These are phyloP conservation scores for Sciurus carolinensis DNA, from an alignment of 2,797 vertebrate genomes.

Conservation along the genomic window DNA sequence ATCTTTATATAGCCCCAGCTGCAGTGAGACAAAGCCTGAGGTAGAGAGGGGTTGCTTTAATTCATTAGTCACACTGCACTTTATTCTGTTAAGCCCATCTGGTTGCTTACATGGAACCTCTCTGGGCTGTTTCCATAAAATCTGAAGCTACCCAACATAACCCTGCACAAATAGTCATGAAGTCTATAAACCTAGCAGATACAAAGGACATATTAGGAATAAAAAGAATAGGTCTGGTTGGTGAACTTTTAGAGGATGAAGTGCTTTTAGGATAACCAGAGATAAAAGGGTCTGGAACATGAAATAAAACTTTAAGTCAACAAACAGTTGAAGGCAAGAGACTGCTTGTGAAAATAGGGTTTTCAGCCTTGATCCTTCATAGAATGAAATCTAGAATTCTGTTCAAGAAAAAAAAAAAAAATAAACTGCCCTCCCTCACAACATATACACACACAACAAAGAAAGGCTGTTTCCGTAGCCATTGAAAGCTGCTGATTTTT, in stretches of 20 bases:
- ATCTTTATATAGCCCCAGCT: conserved; percentile 87
- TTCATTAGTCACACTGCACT: conserved; percentile 92
- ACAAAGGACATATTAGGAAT: conserved; percentile 85
- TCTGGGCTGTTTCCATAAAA: conserved; percentile 87
- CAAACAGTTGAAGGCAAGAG: conserved; percentile 74
- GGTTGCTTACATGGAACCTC: conserved; percentile 88
- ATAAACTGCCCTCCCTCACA: background rate
- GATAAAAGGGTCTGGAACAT: conserved; percentile 87
- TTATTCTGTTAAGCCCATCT: conserved; percentile 90
- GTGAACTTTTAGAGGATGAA: conserved; percentile 88
- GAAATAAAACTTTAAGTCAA: conserved; percentile 88
- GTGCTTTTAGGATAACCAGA: conserved; percentile 83
- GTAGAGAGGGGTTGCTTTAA: conserved; percentile 87
- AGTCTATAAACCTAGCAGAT: conserved; percentile 88
- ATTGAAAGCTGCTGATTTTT: background rate
- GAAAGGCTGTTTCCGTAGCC: background rate
- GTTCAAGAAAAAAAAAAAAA: conserved; percentile 49
- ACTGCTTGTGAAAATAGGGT: conserved; percentile 70
- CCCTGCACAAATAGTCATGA: conserved; percentile 89
- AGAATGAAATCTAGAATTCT: conserved; percentile 73
- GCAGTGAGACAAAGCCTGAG: conserved; percentile 83
- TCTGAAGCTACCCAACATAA: conserved; percentile 85
- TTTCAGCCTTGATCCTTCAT: conserved; percentile 49
- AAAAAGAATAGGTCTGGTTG: conserved; percentile 84
- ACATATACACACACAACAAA: background rate